A percentile compares a stretch with the other conserved stretches of the same genome.
Evolutionary conservation across 2,888 invertebrate genomes (phyloP).

Genomic region (Dolomedes plantarius): DNA sequence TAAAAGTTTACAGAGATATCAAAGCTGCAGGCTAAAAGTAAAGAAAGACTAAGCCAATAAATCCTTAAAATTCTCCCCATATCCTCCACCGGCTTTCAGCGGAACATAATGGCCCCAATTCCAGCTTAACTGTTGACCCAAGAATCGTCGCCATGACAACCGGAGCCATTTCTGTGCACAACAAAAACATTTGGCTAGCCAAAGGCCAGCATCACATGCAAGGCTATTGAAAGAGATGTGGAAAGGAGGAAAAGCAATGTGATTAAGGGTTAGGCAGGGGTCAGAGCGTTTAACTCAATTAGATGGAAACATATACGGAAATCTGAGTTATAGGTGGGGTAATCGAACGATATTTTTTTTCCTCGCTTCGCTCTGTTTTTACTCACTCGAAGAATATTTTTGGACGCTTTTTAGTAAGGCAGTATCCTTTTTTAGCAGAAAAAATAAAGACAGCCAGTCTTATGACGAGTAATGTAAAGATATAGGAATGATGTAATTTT

Average conservation of each 20-base stretch:
- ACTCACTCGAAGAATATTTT: too few species aligned
- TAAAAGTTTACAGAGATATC: conserved; percentile 1
- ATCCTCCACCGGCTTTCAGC: conserved; percentile 45
- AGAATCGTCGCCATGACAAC: conserved; percentile 46
- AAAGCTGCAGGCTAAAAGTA: not conserved
- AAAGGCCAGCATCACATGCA: not conserved
- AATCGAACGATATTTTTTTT: not conserved
- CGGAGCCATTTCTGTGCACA: conserved; percentile 44
- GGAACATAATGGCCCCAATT: conserved; percentile 66
- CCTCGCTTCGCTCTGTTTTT: not conserved
- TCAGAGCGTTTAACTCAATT: conserved; percentile 64
- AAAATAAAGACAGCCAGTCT: too few species aligned
- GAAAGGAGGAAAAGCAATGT: not conserved
- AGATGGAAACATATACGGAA: conserved; percentile 36
- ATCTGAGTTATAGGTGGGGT: not conserved
- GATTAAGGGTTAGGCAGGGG: conserved; percentile 45
- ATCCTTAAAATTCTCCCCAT: conserved; percentile 66
- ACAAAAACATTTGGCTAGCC: conserved; percentile 41
- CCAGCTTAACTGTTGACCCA: conserved; percentile 69
- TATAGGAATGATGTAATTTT: too few species aligned
- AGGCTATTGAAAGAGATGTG: not conserved
- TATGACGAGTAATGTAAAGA: too few species aligned
- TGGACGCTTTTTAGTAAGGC: too few species aligned
- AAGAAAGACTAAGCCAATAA: conserved; percentile 51
- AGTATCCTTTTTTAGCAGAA: too few species aligned